Percentiles rank a stretch among this genome's conserved stretches.
phyloP scores from a whole-genome alignment of 2,797 vertebrate species.

The Telmatherina bonti region DNA sequence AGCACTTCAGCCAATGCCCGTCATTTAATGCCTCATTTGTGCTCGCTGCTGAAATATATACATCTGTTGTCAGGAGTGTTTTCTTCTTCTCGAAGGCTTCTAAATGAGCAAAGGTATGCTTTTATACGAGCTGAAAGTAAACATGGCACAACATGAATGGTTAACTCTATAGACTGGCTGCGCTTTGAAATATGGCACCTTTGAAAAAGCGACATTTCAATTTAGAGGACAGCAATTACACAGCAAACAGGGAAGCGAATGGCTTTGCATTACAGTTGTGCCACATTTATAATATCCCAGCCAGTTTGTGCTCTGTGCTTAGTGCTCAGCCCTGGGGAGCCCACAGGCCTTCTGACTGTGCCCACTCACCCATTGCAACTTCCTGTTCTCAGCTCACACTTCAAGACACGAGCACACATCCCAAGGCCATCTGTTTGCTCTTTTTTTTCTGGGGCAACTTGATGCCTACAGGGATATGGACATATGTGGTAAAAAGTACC shows the following conservation, averaged over 20 bases:
- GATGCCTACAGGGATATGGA: constrained; percentile 47
- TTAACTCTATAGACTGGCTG: constrained; percentile 51
- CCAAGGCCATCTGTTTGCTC: constrained; percentile 74
- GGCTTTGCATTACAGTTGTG: constrained; percentile 41
- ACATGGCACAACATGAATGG: constrained; percentile 58
- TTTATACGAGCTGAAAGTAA: constrained; percentile 50
- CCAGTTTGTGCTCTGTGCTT: constrained; percentile 51
- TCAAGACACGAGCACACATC: constrained; percentile 51
- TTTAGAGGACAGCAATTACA: constrained; percentile 60
- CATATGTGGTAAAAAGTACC: constrained; percentile 47
- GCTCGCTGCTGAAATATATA: constrained; percentile 37
- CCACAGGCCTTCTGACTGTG: constrained; percentile 44
- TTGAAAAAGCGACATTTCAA: constrained; percentile 62
- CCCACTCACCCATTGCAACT: constrained; percentile 56
- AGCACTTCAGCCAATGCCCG: constrained; percentile 13
- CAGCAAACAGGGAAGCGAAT: constrained; percentile 47
- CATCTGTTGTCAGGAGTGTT: constrained; percentile 56
- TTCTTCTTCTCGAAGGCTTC: constrained; percentile 40
- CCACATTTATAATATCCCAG: constrained; percentile 48
- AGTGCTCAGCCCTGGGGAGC: constrained; percentile 53
- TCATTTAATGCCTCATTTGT: constrained; percentile 50
- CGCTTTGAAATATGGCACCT: constrained; percentile 65
- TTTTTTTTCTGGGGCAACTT: constrained; percentile 54
- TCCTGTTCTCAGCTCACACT: constrained; percentile 57
- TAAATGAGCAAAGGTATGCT: constrained; percentile 58